Evolutionary conservation across 2,113 vertebrate genomes (phyloP).

Genomic region (Antennarius striatus): DNA sequence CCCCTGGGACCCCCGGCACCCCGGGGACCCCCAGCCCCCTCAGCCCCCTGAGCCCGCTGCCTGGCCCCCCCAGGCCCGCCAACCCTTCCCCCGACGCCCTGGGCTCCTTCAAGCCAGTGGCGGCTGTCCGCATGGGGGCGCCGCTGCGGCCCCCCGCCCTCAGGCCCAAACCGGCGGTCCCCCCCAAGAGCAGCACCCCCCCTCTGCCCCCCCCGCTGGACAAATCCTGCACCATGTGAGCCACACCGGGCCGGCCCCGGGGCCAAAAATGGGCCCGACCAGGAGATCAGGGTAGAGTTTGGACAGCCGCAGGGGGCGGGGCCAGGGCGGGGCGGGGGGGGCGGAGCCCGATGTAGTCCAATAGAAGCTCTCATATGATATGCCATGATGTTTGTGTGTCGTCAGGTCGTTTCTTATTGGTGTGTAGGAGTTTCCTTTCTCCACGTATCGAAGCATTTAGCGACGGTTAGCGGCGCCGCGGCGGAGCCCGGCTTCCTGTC

Average conservation of each 20-base stretch:
- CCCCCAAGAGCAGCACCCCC: slow-evolving; percentile 94
- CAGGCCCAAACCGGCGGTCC: slow-evolving; percentile 92
- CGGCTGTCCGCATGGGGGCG: slow-evolving; percentile 88
- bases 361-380: slow-evolving; percentile 77
- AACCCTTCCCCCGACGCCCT: slow-evolving; percentile 86
- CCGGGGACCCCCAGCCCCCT: slow-evolving; percentile 83
- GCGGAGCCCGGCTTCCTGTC: background rate
- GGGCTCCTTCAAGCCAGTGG: slow-evolving; percentile 90
- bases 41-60: slow-evolving; percentile 73
- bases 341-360: slow-evolving; percentile 74
- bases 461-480: slow-evolving; percentile 55
- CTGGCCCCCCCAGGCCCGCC: slow-evolving; percentile 64
- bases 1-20: slow-evolving; percentile 81
- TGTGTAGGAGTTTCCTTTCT: slow-evolving; percentile 79
- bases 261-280: slow-evolving; percentile 73
- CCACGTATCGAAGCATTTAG: slow-evolving; percentile 78
- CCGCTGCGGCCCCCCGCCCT: slow-evolving; percentile 93
- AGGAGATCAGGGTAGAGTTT: slow-evolving; percentile 79
- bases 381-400: slow-evolving; percentile 79
- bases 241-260: slow-evolving; percentile 59
- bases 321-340: slow-evolving; percentile 38
- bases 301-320: slow-evolving; percentile 71
- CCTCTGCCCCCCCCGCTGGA: slow-evolving; percentile 88
- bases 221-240: slow-evolving; percentile 99
- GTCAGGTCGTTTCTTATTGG: slow-evolving; percentile 78